Evolutionary conservation across 2,113 vertebrate genomes (phyloP).

Genomic region (Coregonus clupeaformis): DNA sequence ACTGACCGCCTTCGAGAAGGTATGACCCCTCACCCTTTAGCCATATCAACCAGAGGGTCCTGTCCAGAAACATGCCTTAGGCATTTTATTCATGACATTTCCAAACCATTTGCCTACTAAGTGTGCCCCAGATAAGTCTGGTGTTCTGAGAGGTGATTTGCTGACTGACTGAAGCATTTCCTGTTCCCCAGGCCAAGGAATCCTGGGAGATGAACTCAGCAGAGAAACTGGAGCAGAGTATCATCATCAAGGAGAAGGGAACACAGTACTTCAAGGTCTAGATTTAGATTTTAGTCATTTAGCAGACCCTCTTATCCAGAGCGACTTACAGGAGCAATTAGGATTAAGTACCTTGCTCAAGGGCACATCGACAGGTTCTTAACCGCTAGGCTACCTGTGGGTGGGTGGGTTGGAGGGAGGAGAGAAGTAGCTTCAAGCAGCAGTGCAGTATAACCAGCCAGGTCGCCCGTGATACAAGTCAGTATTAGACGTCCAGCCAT

Average conservation of each 20-base stretch:
- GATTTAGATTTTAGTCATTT: not conserved
- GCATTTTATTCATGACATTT: no score
- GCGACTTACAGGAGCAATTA: no score
- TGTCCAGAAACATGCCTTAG: no score
- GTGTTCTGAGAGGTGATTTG: not conserved
- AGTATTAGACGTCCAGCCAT: no score
- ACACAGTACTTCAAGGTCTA: constrained; percentile 95
- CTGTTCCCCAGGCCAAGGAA: constrained; percentile 84
- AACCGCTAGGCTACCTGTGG: not conserved
- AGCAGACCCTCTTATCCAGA: no score
- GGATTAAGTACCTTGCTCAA: no score
- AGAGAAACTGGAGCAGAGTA: constrained; percentile 93
- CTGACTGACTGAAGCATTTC: not conserved
- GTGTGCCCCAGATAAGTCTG: not conserved
- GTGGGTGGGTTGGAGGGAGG: constrained; percentile 73
- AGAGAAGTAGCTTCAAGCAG: constrained; percentile 75
- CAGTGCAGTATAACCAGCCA: constrained; percentile 63
- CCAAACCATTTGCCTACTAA: no score
- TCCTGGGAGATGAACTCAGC: constrained; percentile 94
- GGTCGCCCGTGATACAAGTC: no score
- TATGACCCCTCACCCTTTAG: constrained; percentile 43
- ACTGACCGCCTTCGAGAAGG: constrained; percentile 93
- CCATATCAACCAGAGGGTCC: no score
- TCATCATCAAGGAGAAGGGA: constrained; percentile 92
- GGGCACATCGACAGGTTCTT: no score